Evolutionary conservation across 2,113 vertebrate genomes (phyloP), one percentile per base, ranked within the genome.

Genomic region (Etheostoma cragini): DNA sequence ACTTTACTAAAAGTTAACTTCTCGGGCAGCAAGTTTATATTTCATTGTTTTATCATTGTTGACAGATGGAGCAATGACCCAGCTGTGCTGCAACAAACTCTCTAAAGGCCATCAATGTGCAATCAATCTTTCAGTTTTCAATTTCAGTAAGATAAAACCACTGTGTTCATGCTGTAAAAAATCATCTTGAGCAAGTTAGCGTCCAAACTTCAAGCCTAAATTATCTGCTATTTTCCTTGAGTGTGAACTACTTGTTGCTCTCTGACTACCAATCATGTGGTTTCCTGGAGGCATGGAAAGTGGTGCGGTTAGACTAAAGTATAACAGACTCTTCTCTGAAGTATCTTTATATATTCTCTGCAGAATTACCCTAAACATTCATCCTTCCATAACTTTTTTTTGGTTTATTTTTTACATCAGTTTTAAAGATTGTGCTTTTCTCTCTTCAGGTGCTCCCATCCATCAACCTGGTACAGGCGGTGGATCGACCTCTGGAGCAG

Each of bases 401-500:
- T 63, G 33, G 83, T 82, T 89, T 33, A 68, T 68, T 80, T 78
- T 80, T 82, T 63, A 70, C 60, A 47, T 57, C 21, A 21, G 54
- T 54, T 76, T 72, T 64, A 79, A 72, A 60, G 7, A 54, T 42
- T 52, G n/a, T 19, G 13, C 64, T 65, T 73, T 75, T 66, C 50
- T 71, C 52, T 38, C 46, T 45, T 8, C 94, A 99, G 97, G 94
- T 96, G 54, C 96, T 94, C 0, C 96, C 96, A 0, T 94, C 90
- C 0, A 50, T 95, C 85, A 87, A 88, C 13, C 85, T 94, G 0
- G 81, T 96, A 24, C 96, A 95, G 0, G 96, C 97, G 10, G 88
- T 91, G n/a, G 95, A 98, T 91, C 97, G 97, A 85, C 97, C 98
- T 0, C 95, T 99, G 77, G 90, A 78, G 0, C 95, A 98, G 93